Evolutionary conservation across 2,113 vertebrate genomes (phyloP).

Genomic region (Lepisosteus oculatus): DNA sequence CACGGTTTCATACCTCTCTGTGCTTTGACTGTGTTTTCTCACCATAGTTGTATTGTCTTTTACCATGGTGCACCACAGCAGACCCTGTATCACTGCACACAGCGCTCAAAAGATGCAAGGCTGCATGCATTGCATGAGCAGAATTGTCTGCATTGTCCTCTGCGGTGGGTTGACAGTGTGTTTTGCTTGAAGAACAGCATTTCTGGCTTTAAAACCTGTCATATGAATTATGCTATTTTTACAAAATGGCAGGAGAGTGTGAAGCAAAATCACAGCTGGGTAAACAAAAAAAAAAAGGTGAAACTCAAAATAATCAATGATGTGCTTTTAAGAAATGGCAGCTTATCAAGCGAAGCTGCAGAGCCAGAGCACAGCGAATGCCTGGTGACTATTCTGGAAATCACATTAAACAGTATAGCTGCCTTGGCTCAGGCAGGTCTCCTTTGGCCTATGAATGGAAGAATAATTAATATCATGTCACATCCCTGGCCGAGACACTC

Average conservation of each 20-base stretch:
- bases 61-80: no score
- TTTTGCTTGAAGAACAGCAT: no score
- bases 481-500: background rate
- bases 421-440: background rate
- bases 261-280: slow-evolving; percentile 6
- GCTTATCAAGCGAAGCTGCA: background rate
- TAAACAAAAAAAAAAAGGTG: background rate
- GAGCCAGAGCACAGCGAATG: background rate
- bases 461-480: slow-evolving; percentile 3
- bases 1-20: no score
- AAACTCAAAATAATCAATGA: background rate
- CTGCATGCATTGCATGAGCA: no score
- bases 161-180: no score
- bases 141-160: no score
- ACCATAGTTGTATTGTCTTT: no score
- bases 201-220: no score
- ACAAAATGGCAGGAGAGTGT: background rate
- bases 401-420: background rate
- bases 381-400: background rate
- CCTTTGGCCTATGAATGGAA: background rate
- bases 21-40: no score
- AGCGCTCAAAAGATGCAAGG: no score
- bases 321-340: background rate
- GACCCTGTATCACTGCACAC: no score
- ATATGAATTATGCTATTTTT: no score